Percentiles rank a stretch among this genome's conserved stretches.
Conservation (phyloP, 1,140 invertebrate species). For the Anoplophora glabripennis region DNA sequence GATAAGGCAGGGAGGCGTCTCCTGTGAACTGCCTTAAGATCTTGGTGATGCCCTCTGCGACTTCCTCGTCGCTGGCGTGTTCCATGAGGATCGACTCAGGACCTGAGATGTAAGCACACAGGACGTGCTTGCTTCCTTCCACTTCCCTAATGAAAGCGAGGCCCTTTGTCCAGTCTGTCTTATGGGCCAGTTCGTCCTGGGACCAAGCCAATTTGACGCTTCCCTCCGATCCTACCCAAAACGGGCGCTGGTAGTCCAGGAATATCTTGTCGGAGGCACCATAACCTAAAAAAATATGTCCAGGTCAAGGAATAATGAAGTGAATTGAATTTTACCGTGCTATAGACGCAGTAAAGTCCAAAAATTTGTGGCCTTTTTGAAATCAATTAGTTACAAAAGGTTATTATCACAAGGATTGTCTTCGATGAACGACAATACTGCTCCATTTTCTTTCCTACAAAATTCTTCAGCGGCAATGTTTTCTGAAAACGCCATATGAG, state of each 20-base stretch:
- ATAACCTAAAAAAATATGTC: constrained; percentile 57
- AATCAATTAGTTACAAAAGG: background rate
- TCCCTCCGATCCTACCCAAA: constrained; percentile 66
- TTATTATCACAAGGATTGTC: too few relatives aligned
- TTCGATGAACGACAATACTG: too few relatives aligned
- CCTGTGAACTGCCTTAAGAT: constrained; percentile 66
- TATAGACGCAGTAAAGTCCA: too few relatives aligned
- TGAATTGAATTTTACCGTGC: too few relatives aligned
- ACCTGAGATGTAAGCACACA: constrained; percentile 64
- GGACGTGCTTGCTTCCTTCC: constrained; percentile 64
- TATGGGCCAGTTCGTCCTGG: constrained; percentile 57
- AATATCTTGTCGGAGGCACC: constrained; percentile 78
- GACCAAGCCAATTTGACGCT: constrained; percentile 60
- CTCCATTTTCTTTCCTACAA: too few relatives aligned
- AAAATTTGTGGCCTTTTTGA: too few relatives aligned
- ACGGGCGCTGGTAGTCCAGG: constrained; percentile 73
- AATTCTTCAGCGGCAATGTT: too few relatives aligned
- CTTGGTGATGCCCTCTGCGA: constrained; percentile 56
- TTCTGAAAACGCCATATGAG: too few relatives aligned
- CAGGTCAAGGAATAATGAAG: too few relatives aligned
- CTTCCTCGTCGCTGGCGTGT: constrained; percentile 65
- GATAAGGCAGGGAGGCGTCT: constrained; percentile 65
- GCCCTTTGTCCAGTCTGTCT: background rate
- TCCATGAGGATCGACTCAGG: constrained; percentile 77
- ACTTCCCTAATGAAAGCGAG: constrained; percentile 58